These are phyloP conservation scores for Eonycteris spelaea DNA, from an alignment of 2,113 vertebrate genomes.

Conservation along the genomic window DNA sequence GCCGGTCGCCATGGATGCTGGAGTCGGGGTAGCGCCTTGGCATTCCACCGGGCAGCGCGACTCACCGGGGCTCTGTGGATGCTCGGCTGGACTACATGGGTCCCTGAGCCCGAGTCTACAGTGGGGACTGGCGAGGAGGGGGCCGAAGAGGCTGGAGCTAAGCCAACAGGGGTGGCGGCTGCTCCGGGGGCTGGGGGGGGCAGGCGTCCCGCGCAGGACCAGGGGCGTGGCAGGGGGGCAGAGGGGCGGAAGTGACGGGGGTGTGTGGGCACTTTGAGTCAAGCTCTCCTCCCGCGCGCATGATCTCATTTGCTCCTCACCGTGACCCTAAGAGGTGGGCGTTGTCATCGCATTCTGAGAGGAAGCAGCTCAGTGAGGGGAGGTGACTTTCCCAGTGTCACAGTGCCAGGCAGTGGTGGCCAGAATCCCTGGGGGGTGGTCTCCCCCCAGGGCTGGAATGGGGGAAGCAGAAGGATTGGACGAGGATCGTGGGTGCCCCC, in stretches of 20 bases:
- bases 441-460: background rate
- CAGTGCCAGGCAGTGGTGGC: no score
- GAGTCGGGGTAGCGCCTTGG: rapidly evolving
- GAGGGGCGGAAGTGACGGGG: background rate
- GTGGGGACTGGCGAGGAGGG: background rate
- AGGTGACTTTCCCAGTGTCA: background rate
- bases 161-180: rapidly evolving
- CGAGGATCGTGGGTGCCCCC: rapidly evolving
- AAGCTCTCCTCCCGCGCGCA: no score
- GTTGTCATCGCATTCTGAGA: background rate
- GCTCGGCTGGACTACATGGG: background rate
- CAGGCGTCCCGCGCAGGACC: background rate
- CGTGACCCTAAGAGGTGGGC: background rate
- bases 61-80: rapidly evolving
- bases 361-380: background rate
- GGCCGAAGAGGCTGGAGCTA: background rate
- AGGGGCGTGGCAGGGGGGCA: background rate
- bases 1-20: rapidly evolving
- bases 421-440: background rate
- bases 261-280: background rate
- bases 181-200: rapidly evolving
- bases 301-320: background rate
- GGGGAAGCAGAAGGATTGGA: background rate
- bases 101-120: no score
- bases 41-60: rapidly evolving